Evolutionary conservation across 2,888 invertebrate species (phyloP).

Genomic region (Steinernema carpocapsae): DNA sequence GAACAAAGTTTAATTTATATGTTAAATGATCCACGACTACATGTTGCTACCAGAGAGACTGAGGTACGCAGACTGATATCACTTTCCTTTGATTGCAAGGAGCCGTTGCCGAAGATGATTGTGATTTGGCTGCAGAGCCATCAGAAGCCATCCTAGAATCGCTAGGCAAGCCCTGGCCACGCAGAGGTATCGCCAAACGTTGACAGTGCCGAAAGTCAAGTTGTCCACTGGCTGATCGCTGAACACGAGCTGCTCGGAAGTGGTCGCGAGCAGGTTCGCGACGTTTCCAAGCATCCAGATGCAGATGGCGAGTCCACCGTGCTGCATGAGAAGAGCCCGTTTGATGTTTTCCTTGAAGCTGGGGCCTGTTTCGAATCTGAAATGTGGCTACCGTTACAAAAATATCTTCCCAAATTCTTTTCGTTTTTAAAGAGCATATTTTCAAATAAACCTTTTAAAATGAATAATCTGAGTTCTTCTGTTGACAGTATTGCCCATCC

Average conservation of each 20-base stretch:
- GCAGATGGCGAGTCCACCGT: slow-evolving; percentile 9
- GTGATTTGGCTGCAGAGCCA: slow-evolving; percentile 26
- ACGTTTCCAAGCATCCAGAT: slow-evolving; percentile 4
- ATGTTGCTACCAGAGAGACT: neutral
- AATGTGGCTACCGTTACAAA: neutral
- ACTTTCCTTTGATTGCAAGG: neutral
- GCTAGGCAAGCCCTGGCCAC: slow-evolving; percentile 3
- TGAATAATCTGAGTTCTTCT: neutral
- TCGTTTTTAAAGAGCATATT: too few species aligned
- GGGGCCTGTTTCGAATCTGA: slow-evolving; percentile 3
- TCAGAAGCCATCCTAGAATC: slow-evolving; percentile 5
- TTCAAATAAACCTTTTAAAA: too few species aligned
- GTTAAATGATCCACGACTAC: neutral
- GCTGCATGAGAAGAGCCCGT: slow-evolving; percentile 11
- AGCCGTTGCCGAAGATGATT: slow-evolving; percentile 21
- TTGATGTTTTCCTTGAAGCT: neutral
- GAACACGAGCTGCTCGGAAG: slow-evolving; percentile 4
- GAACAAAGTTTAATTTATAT: slow-evolving; percentile 6
- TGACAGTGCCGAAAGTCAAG: neutral
- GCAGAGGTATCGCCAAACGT: slow-evolving; percentile 12
- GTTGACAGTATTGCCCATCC: too few species aligned
- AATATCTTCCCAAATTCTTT: too few species aligned
- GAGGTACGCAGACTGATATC: too few species aligned
- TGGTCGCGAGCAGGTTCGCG: slow-evolving; percentile 5
- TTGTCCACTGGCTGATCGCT: neutral